Evolutionary conservation across 2,888 invertebrate genomes (phyloP), one percentile per base, ranked within the genome.

Genomic region (Monoplex corrugatus): DNA sequence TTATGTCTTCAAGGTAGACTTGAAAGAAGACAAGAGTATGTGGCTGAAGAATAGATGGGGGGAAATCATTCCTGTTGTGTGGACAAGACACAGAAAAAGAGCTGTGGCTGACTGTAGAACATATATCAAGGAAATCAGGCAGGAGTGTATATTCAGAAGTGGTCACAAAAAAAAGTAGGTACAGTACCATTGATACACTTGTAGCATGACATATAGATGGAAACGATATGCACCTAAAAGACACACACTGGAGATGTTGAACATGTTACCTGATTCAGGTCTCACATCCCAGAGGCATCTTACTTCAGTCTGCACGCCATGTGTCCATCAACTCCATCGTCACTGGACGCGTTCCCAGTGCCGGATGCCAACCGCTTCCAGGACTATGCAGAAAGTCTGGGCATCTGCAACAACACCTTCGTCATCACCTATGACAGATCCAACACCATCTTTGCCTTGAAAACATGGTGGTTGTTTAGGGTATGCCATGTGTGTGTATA

Each of bases 381-480:
- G 50, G 93, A 93, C 80, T 93, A 94, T 89, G 92, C 92, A 8
- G 92, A 92, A 89, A 90, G 90, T 84, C 88, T 94, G 45, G 94
- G 93, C 0, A 90, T 94, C 32, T 89, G 90, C 85, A 89, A 92
- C 23, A 89, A 92, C 88, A 94, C 93, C n/a, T 93, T 94, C 90
- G 90, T 94, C 35, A 88, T 94, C 28, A 91, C 93, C 1, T 94
- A 94, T 86, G 94, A 94, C 87, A 92, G 93, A 89, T 90, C 92
- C 83, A 92, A 92, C 82, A 91, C 91, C 10, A 45, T 89, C n/a
- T 90, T 93, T 28, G 92, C 94, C 16, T 90, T 92, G 40, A 92
- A 93, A 87, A 91, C 93, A 43, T 94, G 94, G 94, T 94, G 93
- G 93, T 72, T 93, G 40, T 94, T 94, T 57, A 93, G 93, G 93